phyloP scores from a whole-genome alignment of 2,888 invertebrate species.

The Dendrolimus houi region DNA sequence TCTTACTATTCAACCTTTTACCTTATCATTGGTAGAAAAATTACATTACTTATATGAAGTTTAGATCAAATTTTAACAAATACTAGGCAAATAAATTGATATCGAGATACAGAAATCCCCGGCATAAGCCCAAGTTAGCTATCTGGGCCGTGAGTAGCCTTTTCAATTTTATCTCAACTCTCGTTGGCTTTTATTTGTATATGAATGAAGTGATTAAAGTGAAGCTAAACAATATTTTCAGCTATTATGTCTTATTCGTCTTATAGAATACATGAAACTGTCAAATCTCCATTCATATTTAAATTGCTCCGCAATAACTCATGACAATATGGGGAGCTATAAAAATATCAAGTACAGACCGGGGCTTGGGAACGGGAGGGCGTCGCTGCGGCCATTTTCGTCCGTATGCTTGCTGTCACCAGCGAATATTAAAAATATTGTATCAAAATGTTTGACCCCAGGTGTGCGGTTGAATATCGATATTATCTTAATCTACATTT shows the following conservation, averaged over 20 bases:
- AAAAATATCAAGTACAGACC: constrained; percentile 68
- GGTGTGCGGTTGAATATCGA: constrained; percentile 18
- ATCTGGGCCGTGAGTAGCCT: too few relatives aligned
- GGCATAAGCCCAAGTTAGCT: too few relatives aligned
- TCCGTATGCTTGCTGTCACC: constrained; percentile 33
- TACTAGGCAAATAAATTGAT: too few relatives aligned
- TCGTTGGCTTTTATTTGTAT: too few relatives aligned
- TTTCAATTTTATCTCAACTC: too few relatives aligned
- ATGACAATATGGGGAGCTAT: constrained; percentile 59
- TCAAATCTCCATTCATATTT: constrained; percentile 62
- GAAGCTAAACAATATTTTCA: background rate
- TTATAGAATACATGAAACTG: constrained; percentile 45
- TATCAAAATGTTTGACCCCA: constrained; percentile 33
- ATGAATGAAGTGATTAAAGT: too few relatives aligned
- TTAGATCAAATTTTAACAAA: too few relatives aligned
- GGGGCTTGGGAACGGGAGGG: constrained; percentile 20
- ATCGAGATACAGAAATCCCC: too few relatives aligned
- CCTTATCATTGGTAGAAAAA: too few relatives aligned
- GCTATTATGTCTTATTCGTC: constrained; percentile 19
- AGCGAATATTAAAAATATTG: constrained; percentile 50
- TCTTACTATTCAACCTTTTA: too few relatives aligned
- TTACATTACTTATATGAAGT: too few relatives aligned
- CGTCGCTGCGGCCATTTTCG: constrained; percentile 16
- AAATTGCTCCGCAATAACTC: constrained; percentile 64
- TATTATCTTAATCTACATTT: background rate